These are phyloP conservation scores for Phortica variegata DNA, from an alignment of 1,140 invertebrate genomes.

Conservation along the genomic window DNA sequence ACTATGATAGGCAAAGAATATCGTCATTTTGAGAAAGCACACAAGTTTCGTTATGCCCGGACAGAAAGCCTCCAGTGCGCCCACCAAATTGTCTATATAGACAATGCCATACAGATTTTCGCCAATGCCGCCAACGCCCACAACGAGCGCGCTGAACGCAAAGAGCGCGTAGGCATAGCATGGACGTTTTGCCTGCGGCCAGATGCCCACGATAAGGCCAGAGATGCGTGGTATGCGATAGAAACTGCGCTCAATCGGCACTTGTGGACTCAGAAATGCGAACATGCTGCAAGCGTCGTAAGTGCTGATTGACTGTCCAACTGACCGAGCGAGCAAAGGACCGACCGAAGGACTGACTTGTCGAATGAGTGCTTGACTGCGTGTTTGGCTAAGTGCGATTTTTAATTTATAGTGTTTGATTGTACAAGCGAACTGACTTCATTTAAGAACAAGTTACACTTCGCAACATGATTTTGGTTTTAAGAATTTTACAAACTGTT, in stretches of 20 bases:
- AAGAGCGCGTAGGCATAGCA: slow-evolving; percentile 24
- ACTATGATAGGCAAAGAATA: slow-evolving; percentile 34
- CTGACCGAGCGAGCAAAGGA: no score
- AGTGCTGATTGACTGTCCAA: slow-evolving; percentile 12
- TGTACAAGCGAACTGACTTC: no score
- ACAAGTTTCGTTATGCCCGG: slow-evolving; percentile 47
- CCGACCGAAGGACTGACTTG: no score
- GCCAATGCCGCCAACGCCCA: slow-evolving; percentile 35
- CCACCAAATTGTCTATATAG: slow-evolving; percentile 35
- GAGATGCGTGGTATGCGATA: slow-evolving; percentile 38
- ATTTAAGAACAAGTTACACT: no score
- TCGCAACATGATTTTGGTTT: no score
- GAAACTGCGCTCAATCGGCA: slow-evolving; percentile 30
- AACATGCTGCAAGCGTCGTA: slow-evolving; percentile 9
- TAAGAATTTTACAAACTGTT: no score
- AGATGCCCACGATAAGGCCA: slow-evolving; percentile 36
- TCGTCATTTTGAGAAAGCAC: slow-evolving; percentile 36
- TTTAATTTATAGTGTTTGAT: no score
- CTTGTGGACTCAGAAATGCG: slow-evolving; percentile 1
- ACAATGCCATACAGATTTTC: slow-evolving; percentile 38
- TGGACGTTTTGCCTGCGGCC: slow-evolving; percentile 26
- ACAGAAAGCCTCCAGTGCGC: slow-evolving; percentile 47
- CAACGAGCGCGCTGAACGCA: slow-evolving; percentile 30
- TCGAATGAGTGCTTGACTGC: no score
- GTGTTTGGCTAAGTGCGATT: no score